Evolutionary conservation across 2,113 vertebrate genomes (phyloP).

Genomic region (Pristiophorus japonicus): DNA sequence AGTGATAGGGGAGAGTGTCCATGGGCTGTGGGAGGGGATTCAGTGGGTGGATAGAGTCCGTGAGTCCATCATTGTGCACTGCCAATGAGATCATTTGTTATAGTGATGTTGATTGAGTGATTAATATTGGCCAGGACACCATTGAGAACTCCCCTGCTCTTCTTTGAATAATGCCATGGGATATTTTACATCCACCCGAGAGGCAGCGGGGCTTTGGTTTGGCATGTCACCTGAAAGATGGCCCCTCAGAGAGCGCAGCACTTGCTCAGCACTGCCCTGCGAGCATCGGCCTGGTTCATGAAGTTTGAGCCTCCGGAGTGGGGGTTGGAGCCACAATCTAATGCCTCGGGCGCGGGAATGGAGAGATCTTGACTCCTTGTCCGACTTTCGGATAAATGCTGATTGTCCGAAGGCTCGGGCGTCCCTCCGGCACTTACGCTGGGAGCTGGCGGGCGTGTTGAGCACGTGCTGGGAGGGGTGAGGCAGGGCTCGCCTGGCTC

Average conservation of each 20-base stretch:
- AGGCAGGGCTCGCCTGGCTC: slow-evolving; percentile 38
- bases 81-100: neutral
- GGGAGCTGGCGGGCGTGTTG: neutral
- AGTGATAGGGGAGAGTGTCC: too few relatives aligned
- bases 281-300: neutral
- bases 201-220: neutral
- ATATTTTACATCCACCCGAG: neutral
- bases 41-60: neutral
- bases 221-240: neutral
- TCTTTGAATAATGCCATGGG: neutral
- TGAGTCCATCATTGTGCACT: neutral
- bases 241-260: neutral
- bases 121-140: too few relatives aligned
- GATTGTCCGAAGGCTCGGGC: too few relatives aligned
- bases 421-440: accelerated
- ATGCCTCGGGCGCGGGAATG: neutral
- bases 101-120: too few relatives aligned
- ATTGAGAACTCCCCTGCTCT: neutral
- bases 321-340: neutral
- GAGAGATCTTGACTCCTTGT: neutral
- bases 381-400: too few relatives aligned
- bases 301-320: neutral
- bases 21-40: too few relatives aligned
- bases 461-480: neutral
- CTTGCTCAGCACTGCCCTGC: neutral